Evolutionary conservation across 2,888 invertebrate genomes (phyloP).

Genomic region (Tenodera sinensis): DNA sequence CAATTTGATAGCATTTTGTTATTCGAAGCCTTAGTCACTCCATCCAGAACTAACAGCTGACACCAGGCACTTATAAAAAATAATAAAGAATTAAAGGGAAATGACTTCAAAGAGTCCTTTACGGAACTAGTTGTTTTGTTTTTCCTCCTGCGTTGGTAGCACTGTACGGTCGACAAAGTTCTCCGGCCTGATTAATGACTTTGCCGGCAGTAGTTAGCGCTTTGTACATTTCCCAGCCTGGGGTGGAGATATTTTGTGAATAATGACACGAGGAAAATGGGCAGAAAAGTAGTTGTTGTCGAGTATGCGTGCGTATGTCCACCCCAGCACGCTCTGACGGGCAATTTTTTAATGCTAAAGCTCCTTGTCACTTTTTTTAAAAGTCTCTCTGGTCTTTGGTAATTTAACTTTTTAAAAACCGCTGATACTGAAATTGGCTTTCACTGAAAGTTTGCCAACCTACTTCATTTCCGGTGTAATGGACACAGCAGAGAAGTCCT

Average conservation of each 20-base stretch:
- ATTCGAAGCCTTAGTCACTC: too few species aligned
- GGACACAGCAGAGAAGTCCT: not conserved
- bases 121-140: not conserved
- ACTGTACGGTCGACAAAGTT: not conserved
- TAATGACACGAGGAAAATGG: conserved; percentile 15
- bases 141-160: not conserved
- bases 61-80: too few species aligned
- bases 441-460: not conserved
- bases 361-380: not conserved
- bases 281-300: conserved; percentile 2
- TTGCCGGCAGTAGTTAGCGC: conserved; percentile 4
- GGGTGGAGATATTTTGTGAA: conserved; percentile 11
- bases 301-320: not conserved
- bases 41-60: too few species aligned
- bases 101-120: too few species aligned
- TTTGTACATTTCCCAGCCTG: not conserved
- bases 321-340: not conserved
- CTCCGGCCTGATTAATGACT: conserved; percentile 18
- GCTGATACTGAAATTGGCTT: not conserved
- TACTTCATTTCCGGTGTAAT: not conserved
- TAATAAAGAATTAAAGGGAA: too few species aligned
- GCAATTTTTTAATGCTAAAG: not conserved
- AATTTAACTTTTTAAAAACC: not conserved
- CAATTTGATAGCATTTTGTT: too few species aligned
- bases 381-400: not conserved